phyloP scores from a whole-genome alignment of 2,113 vertebrate genomes.

The Ivindomyrus marchei region DNA sequence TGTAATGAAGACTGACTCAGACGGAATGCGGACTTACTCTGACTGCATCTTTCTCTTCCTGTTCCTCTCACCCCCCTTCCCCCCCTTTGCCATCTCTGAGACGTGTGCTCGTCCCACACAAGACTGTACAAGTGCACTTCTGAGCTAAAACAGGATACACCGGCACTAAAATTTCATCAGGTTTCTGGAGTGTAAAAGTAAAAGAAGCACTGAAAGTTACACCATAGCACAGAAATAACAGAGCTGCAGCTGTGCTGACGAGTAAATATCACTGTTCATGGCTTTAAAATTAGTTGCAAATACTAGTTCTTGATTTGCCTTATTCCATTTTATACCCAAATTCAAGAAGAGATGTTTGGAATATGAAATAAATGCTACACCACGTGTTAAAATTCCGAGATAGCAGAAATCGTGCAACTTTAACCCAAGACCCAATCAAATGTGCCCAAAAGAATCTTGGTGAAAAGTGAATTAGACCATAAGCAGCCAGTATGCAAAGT shows the following conservation, averaged over 20 bases:
- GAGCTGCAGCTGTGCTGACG: not conserved
- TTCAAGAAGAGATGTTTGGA: not conserved
- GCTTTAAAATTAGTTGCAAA: not conserved
- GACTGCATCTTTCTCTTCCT: conserved; percentile 46
- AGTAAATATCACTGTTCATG: not conserved
- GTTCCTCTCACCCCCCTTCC: conserved; percentile 54
- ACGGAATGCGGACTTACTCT: conserved; percentile 36
- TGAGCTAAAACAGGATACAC: not conserved
- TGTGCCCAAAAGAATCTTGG: not conserved
- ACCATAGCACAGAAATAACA: not conserved
- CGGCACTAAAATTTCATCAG: not conserved
- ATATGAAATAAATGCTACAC: not conserved
- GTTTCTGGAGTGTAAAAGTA: not conserved
- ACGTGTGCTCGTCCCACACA: conserved; percentile 30
- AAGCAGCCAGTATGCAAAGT: conserved; percentile 19
- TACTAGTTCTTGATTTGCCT: not conserved
- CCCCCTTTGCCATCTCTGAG: conserved; percentile 41
- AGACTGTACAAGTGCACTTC: not conserved
- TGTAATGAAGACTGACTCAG: conserved; percentile 30
- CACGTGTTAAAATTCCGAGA: not conserved
- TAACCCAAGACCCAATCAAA: not conserved
- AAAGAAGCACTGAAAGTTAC: not conserved
- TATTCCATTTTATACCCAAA: not conserved
- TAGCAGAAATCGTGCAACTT: not conserved
- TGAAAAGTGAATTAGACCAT: not conserved